Percentiles rank a stretch among this genome's conserved stretches.
phyloP scores from a whole-genome alignment of 2,888 invertebrate genomes.

The Carpatolechia fugitivella region DNA sequence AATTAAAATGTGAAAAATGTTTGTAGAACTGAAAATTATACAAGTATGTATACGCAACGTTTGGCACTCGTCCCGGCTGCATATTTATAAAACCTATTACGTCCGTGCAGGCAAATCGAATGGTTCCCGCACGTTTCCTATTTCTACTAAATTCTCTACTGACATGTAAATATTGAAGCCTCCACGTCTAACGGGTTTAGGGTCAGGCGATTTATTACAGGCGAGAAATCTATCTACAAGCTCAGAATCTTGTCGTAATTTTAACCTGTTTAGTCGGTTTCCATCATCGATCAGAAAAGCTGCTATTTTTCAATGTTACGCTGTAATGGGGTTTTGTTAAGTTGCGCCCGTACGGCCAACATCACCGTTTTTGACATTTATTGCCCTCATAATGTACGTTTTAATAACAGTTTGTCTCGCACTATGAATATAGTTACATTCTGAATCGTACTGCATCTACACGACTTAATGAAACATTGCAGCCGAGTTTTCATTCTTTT shows the following conservation, averaged over 20 bases:
- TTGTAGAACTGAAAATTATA: constrained; percentile 31
- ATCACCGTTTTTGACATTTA: constrained; percentile 42
- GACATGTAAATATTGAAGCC: constrained; percentile 10
- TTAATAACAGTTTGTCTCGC: constrained; percentile 43
- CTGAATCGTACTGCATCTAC: constrained; percentile 16
- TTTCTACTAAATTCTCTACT: constrained; percentile 8
- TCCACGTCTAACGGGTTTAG: constrained; percentile 2
- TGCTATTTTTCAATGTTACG: neutral
- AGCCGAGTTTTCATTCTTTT: no score
- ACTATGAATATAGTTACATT: constrained; percentile 29
- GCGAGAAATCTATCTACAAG: neutral
- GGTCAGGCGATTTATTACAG: neutral
- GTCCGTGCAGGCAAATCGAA: constrained; percentile 8
- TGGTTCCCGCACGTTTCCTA: constrained; percentile 10
- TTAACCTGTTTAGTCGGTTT: neutral
- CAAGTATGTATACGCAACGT: constrained; percentile 31
- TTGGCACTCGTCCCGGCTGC: constrained; percentile 41
- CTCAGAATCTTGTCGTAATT: neutral
- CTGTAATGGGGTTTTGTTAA: constrained; percentile 19
- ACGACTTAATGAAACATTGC: constrained; percentile 29
- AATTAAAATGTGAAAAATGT: constrained; percentile 41
- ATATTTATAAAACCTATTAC: constrained; percentile 28
- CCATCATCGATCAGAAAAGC: neutral
- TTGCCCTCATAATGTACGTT: constrained; percentile 46
- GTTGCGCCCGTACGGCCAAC: constrained; percentile 24